Evolutionary conservation across 2,888 invertebrate genomes (phyloP).

Genomic region (Drosophila bunnanda): DNA sequence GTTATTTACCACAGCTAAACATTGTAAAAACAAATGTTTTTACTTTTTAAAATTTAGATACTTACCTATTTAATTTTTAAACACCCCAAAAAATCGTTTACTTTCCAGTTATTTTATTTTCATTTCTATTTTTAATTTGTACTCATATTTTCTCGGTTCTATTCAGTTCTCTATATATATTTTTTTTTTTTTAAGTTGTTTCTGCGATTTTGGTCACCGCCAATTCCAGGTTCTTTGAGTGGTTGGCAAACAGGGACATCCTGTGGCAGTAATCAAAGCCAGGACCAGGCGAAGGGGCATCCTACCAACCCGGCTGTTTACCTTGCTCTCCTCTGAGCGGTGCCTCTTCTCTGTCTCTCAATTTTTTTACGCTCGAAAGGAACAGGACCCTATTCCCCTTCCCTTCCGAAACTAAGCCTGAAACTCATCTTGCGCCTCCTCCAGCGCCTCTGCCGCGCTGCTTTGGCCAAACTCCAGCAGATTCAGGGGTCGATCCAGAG

Average conservation of each 20-base stretch:
- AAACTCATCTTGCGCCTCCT: constrained; percentile 42
- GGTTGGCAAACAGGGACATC: constrained; percentile 61
- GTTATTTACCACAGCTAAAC: background rate
- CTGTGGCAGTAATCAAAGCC: constrained; percentile 60
- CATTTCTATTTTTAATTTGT: background rate
- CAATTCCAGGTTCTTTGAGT: constrained; percentile 45
- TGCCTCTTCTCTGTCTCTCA: background rate
- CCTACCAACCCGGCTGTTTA: constrained; percentile 44
- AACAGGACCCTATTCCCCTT: background rate
- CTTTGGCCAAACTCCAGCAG: constrained; percentile 4
- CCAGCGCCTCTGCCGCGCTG: background rate
- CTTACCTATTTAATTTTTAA: too few species aligned
- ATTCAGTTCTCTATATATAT: background rate
- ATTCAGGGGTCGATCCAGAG: constrained; percentile 23
- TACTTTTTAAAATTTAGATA: background rate
- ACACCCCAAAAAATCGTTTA: background rate
- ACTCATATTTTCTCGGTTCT: background rate
- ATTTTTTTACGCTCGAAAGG: background rate
- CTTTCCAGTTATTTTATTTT: background rate
- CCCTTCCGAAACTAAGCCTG: constrained; percentile 3
- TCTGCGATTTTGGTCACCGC: background rate
- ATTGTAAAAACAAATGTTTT: background rate
- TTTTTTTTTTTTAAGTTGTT: background rate
- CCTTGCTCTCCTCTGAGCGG: constrained; percentile 25
- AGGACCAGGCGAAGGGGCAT: constrained; percentile 1